Evolutionary conservation across 2,888 invertebrate species (phyloP).

Genomic region (Steinernema hermaphroditum): DNA sequence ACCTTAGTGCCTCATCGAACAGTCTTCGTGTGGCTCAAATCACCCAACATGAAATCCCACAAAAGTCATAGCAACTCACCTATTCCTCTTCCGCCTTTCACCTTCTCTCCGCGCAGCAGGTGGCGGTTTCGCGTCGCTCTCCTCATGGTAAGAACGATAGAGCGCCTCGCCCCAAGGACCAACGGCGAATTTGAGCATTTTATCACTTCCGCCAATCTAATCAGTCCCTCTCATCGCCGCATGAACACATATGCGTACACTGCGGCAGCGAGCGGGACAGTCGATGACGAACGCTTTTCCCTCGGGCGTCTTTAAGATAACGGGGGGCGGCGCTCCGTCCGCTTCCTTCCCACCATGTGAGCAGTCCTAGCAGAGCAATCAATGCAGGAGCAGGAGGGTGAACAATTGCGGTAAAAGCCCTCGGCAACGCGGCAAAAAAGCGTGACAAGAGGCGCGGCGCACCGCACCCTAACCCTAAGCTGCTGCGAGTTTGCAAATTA

Average conservation of each 20-base stretch:
- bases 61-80: constrained; percentile 4
- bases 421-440: background rate
- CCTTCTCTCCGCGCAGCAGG: background rate
- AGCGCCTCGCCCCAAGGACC: constrained; percentile 52
- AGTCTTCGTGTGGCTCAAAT: too few species aligned
- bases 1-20: too few species aligned
- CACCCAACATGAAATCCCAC: background rate
- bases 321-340: background rate
- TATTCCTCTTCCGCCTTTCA: background rate
- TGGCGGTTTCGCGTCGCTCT: background rate
- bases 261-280: background rate
- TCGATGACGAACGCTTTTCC: constrained; percentile 16
- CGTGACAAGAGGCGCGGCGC: too few species aligned
- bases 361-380: background rate
- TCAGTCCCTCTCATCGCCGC: background rate
- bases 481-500: background rate
- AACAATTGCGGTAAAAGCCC: constrained; percentile 14
- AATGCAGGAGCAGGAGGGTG: background rate
- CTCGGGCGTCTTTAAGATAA: constrained; percentile 26
- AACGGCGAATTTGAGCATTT: constrained; percentile 58
- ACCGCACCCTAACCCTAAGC: too few species aligned
- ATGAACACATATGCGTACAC: constrained; percentile 1
- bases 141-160: constrained; percentile 26
- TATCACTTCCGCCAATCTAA: background rate
- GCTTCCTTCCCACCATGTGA: background rate